Base-by-base conservation (phyloP, 2,797 vertebrate genomes). In the Sebastolobus alascanus region DNA sequence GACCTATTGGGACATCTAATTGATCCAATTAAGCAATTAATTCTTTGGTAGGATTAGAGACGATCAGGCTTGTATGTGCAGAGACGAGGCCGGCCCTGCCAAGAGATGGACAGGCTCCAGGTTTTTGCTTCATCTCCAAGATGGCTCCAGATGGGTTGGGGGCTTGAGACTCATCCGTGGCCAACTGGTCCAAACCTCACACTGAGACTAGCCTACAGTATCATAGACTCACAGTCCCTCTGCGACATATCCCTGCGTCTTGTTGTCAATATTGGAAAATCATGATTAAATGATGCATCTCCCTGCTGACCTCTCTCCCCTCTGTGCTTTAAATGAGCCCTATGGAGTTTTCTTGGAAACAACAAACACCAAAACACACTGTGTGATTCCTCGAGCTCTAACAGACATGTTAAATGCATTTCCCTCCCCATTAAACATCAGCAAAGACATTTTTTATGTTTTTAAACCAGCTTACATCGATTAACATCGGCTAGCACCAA, bases 21-120 rank as follows among this genome's bases (percentile, higher is more conserved):
- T 93, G 93, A 94, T 92, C 91, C 92, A 93, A 95, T 95, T 94
- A 95, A 85, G 85, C 90, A 92, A 93, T 93, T 92, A 92, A 93
- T 93, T 94, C 79, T 91, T 91, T 90, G 86, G 87, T 90, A 40
- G 92, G 93, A 94, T 95, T 94, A 94, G 88, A 92, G 86, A 89
- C 75, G 80, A 89, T 89, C 83, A 33, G 83, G 66, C 88, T 89
- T 46, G 75, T 85, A 60, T 82, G 78, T 80, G 88, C 77, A 79
- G 84, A 88, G 81, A 89, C 38, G 25, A 73, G 79, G 70, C 75
- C 37, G 56, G 66, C 56, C 85, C 79, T 94, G 94, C 94, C 94
- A 93, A 89, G 93, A 84, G 84, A 86, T 93, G 93, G 92, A 93
- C 89, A 80, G 35, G 90, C 92, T 94, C 93, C 94, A 94, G 90